A percentile compares a stretch with the other conserved stretches of the same genome.
phyloP scores from a whole-genome alignment of 2,888 invertebrate species.

The Phyllotreta striolata region DNA sequence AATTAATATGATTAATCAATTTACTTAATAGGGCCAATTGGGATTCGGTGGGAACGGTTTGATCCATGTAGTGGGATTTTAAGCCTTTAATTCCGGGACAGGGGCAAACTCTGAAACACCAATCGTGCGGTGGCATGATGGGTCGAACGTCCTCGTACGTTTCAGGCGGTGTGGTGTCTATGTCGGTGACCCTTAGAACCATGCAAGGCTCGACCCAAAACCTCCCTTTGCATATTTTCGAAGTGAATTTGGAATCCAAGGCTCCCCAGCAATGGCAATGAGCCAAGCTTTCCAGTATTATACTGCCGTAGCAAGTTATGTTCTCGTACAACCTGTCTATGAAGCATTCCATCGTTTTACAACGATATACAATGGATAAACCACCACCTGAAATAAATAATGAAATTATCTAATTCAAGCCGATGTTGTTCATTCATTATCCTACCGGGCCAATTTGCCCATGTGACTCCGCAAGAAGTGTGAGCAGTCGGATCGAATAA shows the following conservation, averaged over 20 bases:
- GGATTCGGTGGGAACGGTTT: not conserved
- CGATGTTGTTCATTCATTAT: not conserved
- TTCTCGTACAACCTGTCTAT: constrained; percentile 34
- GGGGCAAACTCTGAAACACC: constrained; percentile 5
- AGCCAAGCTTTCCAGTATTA: constrained; percentile 4
- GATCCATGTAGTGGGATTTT: constrained; percentile 1
- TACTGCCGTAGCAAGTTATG: constrained; percentile 6
- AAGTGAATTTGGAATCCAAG: constrained; percentile 2
- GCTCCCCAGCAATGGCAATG: constrained; percentile 6
- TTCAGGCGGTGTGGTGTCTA: constrained; percentile 49
- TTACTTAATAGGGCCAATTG: constrained; percentile 5
- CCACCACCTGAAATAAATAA: constrained; percentile 40
- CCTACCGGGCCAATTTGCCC: constrained; percentile 13
- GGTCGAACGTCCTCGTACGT: constrained; percentile 39
- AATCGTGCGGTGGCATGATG: constrained; percentile 1
- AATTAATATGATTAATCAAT: not conserved
- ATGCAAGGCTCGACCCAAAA: constrained; percentile 35
- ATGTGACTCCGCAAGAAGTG: constrained; percentile 35
- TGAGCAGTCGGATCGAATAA: constrained; percentile 57
- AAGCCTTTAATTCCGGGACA: constrained; percentile 2
- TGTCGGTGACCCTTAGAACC: constrained; percentile 48
- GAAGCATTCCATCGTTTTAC: constrained; percentile 45
- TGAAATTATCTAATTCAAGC: not conserved
- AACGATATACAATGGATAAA: constrained; percentile 48
- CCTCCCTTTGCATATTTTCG: constrained; percentile 9